phyloP scores from a whole-genome alignment of 2,113 vertebrate species.

The Aleadryas rufinucha region DNA sequence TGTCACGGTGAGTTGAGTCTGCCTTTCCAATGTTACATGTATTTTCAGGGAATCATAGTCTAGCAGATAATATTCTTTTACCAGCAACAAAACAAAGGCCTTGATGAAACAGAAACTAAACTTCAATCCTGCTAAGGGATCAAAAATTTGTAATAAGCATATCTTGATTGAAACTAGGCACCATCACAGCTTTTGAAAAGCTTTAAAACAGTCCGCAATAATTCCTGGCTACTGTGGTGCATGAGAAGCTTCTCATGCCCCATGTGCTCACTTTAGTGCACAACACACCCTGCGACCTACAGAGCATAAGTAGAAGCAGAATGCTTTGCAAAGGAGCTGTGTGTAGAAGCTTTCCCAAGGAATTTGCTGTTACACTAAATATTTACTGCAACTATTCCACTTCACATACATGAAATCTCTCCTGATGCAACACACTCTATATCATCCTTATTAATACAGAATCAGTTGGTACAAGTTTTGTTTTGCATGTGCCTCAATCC shows the following conservation, averaged over 20 bases:
- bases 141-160: neutral
- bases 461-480: neutral
- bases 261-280: neutral
- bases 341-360: neutral
- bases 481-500: neutral
- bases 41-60: neutral
- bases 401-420: neutral
- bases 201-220: neutral
- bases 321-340: neutral
- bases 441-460: accelerated
- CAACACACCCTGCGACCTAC: neutral
- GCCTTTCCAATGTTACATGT: neutral
- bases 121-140: neutral
- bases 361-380: neutral
- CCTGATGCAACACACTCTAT: neutral
- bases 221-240: neutral
- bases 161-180: neutral
- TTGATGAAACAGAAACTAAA: neutral
- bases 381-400: neutral
- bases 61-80: neutral
- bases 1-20: neutral
- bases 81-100: neutral
- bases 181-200: neutral
- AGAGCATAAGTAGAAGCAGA: neutral
- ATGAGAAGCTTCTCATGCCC: neutral